Conservation (phyloP, 2,888 invertebrate genomes). For the Rosalia funebris region DNA sequence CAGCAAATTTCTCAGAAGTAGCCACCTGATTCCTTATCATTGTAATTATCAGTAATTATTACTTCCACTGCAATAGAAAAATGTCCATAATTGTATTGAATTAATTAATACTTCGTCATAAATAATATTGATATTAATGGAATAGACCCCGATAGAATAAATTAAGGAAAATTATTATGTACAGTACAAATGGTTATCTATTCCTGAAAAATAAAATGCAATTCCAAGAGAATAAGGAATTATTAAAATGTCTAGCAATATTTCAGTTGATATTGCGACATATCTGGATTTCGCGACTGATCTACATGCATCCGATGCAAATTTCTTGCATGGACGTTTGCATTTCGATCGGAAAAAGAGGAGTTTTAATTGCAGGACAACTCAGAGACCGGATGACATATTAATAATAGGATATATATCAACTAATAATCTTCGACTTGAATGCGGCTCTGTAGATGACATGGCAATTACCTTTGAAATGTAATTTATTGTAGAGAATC, state of each 20-base stretch:
- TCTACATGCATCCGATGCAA: slow-evolving; percentile 16
- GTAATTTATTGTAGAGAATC: slow-evolving; percentile 35
- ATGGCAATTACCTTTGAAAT: slow-evolving; percentile 42
- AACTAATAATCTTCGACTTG: slow-evolving; percentile 39
- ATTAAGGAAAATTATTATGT: too few species aligned
- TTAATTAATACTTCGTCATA: too few species aligned
- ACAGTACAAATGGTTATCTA: too few species aligned
- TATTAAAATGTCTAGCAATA: neutral
- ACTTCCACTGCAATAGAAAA: too few species aligned
- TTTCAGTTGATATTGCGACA: neutral
- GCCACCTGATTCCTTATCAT: too few species aligned
- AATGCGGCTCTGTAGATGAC: slow-evolving; percentile 44
- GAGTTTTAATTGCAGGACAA: slow-evolving; percentile 16
- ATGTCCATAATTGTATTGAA: too few species aligned
- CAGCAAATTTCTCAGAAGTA: too few species aligned
- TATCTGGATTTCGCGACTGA: slow-evolving; percentile 1
- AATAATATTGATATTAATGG: too few species aligned
- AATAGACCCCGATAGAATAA: too few species aligned
- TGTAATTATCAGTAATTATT: too few species aligned
- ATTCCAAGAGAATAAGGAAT: too few species aligned
- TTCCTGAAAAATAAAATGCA: too few species aligned
- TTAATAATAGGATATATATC: slow-evolving; percentile 40
- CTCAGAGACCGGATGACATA: slow-evolving; percentile 28
- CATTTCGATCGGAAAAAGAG: slow-evolving; percentile 14
- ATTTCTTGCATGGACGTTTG: slow-evolving; percentile 11